These are phyloP conservation scores for Leptodactylus fuscus DNA, from an alignment of 2,113 vertebrate species.

Conservation along the genomic window DNA sequence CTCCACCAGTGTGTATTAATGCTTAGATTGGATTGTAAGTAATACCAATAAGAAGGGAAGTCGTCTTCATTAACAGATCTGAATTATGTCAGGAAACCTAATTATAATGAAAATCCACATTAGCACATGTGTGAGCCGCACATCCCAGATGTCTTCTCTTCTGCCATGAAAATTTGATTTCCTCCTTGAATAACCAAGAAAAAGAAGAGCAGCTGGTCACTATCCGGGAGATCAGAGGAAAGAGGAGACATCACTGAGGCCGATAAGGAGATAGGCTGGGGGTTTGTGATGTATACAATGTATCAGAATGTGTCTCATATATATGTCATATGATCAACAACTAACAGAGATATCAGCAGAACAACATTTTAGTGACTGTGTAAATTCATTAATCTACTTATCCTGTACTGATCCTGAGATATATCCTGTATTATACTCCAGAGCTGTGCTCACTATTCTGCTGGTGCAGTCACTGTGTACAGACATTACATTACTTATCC, in stretches of 20 bases:
- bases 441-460: too few relatives aligned
- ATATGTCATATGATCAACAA: too few relatives aligned
- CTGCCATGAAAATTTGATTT: conserved; percentile 38
- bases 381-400: too few relatives aligned
- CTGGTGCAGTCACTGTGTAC: too few relatives aligned
- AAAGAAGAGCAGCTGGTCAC: conserved; percentile 17
- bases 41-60: neutral
- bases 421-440: too few relatives aligned
- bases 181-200: conserved; percentile 26
- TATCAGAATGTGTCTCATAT: neutral
- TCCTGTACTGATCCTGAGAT: too few relatives aligned
- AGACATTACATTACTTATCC: too few relatives aligned
- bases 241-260: neutral
- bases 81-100: conserved; percentile 9
- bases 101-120: conserved; percentile 1
- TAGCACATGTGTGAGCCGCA: neutral
- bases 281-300: too few relatives aligned
- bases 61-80: neutral
- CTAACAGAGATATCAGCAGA: too few relatives aligned
- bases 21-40: neutral
- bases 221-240: too few relatives aligned
- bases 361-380: too few relatives aligned
- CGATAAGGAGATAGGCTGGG: too few relatives aligned
- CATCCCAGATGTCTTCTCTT: conserved; percentile 17
- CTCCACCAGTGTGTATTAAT: neutral